Evolutionary conservation across 2,888 invertebrate genomes (phyloP).

Genomic region (Drosophila recens): DNA sequence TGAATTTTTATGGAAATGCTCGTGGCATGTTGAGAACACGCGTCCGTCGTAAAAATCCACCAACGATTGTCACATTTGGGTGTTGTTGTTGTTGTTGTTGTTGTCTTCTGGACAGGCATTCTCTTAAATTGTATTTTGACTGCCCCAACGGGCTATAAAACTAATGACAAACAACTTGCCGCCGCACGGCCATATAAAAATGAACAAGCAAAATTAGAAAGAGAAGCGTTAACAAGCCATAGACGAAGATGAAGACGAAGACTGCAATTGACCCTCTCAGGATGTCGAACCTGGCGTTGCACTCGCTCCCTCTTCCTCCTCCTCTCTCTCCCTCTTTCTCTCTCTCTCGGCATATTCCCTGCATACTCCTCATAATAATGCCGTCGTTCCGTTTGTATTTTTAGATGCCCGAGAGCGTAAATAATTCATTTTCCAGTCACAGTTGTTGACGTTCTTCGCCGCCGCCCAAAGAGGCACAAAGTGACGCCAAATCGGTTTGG

Average conservation of each 20-base stretch:
- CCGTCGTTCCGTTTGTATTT: slow-evolving; percentile 58
- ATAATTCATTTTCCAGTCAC: slow-evolving; percentile 82
- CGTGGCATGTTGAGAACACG: slow-evolving; percentile 51
- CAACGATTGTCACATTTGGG: slow-evolving; percentile 61
- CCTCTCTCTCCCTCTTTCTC: neutral
- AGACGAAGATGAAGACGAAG: slow-evolving; percentile 8
- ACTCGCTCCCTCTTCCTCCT: slow-evolving; percentile 16
- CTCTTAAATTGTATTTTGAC: slow-evolving; percentile 64
- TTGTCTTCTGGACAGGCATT: slow-evolving; percentile 30
- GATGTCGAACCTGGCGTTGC: slow-evolving; percentile 62
- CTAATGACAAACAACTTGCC: slow-evolving; percentile 66
- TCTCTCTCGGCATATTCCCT: slow-evolving; percentile 11
- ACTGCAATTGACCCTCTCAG: slow-evolving; percentile 69
- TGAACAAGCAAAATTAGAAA: slow-evolving; percentile 67
- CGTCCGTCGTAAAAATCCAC: slow-evolving; percentile 65
- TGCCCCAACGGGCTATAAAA: slow-evolving; percentile 61
- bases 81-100: slow-evolving; percentile 26
- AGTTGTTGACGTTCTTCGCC: slow-evolving; percentile 78
- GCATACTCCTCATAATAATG: slow-evolving; percentile 28
- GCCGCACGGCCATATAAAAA: slow-evolving; percentile 34
- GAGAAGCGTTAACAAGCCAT: slow-evolving; percentile 52
- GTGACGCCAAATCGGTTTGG: slow-evolving; percentile 35
- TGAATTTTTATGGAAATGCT: slow-evolving; percentile 68
- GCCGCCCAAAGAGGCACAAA: slow-evolving; percentile 44
- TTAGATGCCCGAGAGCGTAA: slow-evolving; percentile 76